Conservation (phyloP, 2,113 vertebrate genomes). For the Oncorhynchus keta region DNA sequence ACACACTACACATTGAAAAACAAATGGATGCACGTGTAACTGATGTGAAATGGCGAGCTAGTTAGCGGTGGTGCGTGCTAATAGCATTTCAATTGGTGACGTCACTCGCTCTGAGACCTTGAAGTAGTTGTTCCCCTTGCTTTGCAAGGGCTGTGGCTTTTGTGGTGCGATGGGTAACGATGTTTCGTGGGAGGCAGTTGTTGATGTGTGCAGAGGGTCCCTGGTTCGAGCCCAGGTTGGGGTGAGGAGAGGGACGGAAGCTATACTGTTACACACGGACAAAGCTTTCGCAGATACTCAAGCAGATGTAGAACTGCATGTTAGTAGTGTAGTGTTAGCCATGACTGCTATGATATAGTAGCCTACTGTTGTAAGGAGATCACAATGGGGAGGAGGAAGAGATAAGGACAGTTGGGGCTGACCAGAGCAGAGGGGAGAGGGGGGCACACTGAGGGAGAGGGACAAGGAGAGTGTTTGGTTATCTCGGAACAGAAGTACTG, state of each 20-base stretch:
- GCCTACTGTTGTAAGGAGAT: background rate
- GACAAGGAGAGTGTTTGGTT: slow-evolving; percentile 19
- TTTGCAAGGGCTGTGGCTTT: too few relatives aligned
- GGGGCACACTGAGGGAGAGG: background rate
- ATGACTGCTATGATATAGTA: background rate
- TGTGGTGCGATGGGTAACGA: too few relatives aligned
- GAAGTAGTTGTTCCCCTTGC: too few relatives aligned
- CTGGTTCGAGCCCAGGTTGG: too few relatives aligned
- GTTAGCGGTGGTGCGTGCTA: too few relatives aligned
- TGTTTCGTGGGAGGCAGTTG: too few relatives aligned
- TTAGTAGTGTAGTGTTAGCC: background rate
- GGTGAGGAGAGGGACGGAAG: too few relatives aligned
- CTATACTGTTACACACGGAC: background rate
- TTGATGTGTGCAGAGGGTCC: too few relatives aligned
- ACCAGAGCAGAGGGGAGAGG: background rate
- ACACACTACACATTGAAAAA: background rate
- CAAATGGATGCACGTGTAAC: background rate
- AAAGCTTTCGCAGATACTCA: background rate
- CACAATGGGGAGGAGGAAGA: slow-evolving; percentile 13
- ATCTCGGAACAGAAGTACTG: slow-evolving; percentile 12
- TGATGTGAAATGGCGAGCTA: too few relatives aligned
- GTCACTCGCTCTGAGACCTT: too few relatives aligned
- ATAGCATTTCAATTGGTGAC: too few relatives aligned
- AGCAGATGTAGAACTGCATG: too few relatives aligned
- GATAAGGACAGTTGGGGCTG: slow-evolving; percentile 24